Conservation (phyloP, 2,797 vertebrate genomes). For the Pangasius macronema region DNA sequence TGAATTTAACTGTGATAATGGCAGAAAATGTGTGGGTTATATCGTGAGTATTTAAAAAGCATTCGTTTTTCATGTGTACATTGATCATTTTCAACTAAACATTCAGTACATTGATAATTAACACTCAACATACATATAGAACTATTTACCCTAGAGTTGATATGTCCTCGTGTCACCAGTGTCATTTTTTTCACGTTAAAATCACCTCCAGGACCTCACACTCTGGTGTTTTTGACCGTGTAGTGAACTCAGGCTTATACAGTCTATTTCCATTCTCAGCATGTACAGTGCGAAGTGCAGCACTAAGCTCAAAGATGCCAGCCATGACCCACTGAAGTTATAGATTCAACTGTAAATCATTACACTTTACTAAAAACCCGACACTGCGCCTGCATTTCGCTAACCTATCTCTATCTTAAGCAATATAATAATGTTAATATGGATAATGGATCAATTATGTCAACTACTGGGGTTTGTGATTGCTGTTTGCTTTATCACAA, state of each 20-base stretch:
- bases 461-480: neutral
- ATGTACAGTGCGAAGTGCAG: neutral
- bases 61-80: neutral
- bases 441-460: neutral
- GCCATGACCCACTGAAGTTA: neutral
- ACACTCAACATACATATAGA: neutral
- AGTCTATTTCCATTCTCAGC: neutral
- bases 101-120: neutral
- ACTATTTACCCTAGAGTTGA: neutral
- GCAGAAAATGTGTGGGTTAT: neutral
- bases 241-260: neutral
- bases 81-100: too few species aligned
- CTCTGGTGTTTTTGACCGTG: neutral
- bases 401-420: neutral
- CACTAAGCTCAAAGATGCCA: neutral
- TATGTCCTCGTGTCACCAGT: neutral
- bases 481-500: neutral
- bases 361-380: neutral
- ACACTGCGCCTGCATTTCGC: neutral
- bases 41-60: neutral
- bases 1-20: neutral
- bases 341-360: neutral
- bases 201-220: neutral
- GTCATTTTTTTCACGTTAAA: neutral
- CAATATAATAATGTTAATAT: neutral